These are phyloP conservation scores for Moxostoma hubbsi DNA, from an alignment of 2,797 vertebrate species.

Conservation along the genomic window DNA sequence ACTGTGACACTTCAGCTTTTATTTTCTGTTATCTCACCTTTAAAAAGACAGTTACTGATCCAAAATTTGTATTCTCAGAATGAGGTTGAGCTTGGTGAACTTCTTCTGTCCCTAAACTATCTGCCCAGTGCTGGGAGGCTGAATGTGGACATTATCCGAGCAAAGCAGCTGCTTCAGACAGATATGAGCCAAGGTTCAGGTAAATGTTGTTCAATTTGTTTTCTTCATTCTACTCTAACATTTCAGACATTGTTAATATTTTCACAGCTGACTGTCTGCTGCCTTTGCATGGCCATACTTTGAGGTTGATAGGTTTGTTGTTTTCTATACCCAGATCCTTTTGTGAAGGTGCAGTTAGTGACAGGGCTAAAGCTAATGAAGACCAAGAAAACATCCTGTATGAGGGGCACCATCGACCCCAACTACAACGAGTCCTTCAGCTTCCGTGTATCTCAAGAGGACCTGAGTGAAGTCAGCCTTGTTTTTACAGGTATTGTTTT, in stretches of 20 bases:
- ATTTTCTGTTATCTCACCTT: not conserved
- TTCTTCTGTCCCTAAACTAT: conserved; percentile 87
- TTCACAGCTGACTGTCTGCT: not conserved
- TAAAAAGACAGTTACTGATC: not conserved
- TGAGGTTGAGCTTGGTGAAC: conserved; percentile 88
- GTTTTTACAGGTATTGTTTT: conserved; percentile 84
- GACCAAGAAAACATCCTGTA: conserved; percentile 89
- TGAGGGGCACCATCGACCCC: conserved; percentile 88
- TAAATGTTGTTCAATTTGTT: conserved; percentile 22
- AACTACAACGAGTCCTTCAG: conserved; percentile 91
- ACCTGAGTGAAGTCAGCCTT: conserved; percentile 86
- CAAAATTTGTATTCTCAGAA: conserved; percentile 72
- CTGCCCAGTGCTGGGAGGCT: conserved; percentile 87
- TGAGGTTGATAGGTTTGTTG: not conserved
- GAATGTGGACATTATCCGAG: conserved; percentile 88
- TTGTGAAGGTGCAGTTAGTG: conserved; percentile 90
- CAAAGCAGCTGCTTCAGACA: conserved; percentile 88
- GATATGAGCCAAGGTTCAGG: conserved; percentile 67
- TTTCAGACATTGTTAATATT: not conserved
- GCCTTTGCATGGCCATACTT: not conserved
- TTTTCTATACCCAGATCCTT: conserved; percentile 81
- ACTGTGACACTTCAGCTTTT: not conserved
- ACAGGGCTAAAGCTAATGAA: conserved; percentile 87
- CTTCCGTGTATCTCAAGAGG: conserved; percentile 87
- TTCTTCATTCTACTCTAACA: not conserved